Base-by-base conservation (phyloP, 2,888 invertebrate species). In the Germaria angustata region DNA sequence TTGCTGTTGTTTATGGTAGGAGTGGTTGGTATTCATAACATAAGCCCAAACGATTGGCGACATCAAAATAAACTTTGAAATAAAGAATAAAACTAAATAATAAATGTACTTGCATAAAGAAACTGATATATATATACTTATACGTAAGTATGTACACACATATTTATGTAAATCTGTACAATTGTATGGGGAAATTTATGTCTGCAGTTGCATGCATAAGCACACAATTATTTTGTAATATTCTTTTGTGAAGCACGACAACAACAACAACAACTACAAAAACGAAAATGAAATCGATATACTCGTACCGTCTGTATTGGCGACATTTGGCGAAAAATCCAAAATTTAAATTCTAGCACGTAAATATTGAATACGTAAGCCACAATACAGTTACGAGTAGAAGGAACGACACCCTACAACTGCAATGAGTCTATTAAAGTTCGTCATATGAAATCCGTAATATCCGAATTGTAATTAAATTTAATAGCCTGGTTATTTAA, bases 21-120 rank as follows among this genome's bases (percentile, higher is more conserved):
- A 72, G 69, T 69, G 73, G 49, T 69, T 65, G 61, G 39, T 73
- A 73, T 81, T 72, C 68, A 69, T 65, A 65, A 73, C 69, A 65
- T 41, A 77, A 77, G 61, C 17, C 49, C 32, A 66, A 77, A 71
- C 46, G 32, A 34, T 57, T 59, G 80, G 76, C 76, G 76, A 61
- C 76, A 44, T 53, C 39, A 44, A 46, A 41, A 65, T 44, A 76
- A 73, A 53, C 36, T 51, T n/a, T 39, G n/a, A 53, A 63, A 51
- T 68, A 72, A 63, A 65, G 24, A 75, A 75, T 39, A 69, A 69
- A 75, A 69, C 32, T 17, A 66, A 53, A 39, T 36, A 55, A 49
- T 39, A 49, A 46, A 17, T 46, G 5, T 51, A 34, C 6, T 28
- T 28, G 28, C 4, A 3, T 20, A 41, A 65, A 57, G 41, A 79